Percentiles rank a stretch among this genome's conserved stretches.
These are phyloP conservation scores for Staurois parvus DNA, from an alignment of 2,797 vertebrate species.

Conservation along the genomic window DNA sequence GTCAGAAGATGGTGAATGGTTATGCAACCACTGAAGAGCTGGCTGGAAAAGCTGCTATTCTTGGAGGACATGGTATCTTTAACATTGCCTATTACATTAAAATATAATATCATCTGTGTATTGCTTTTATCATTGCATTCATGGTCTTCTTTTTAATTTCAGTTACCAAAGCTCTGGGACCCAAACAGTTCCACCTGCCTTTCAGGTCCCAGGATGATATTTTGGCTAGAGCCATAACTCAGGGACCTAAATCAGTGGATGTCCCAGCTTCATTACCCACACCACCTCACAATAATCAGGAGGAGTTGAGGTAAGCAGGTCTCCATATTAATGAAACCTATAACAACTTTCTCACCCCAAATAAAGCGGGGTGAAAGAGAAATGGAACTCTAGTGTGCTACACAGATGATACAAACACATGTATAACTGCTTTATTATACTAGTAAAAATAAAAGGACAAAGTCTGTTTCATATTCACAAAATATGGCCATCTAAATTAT, in stretches of 20 bases:
- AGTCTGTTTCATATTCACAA: too few species aligned
- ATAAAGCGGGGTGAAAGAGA: too few species aligned
- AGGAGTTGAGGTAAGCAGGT: constrained; percentile 88
- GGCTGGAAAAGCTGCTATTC: constrained; percentile 88
- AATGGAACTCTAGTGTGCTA: too few species aligned
- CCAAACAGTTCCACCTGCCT: constrained; percentile 90
- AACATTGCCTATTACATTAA: accelerated
- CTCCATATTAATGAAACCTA: background rate
- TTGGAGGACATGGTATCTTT: constrained; percentile 80
- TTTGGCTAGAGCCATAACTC: constrained; percentile 89
- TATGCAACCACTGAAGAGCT: constrained; percentile 97
- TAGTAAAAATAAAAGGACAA: too few species aligned
- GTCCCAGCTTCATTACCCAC: constrained; percentile 97
- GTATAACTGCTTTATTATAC: too few species aligned
- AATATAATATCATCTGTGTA: background rate
- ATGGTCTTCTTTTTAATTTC: constrained; percentile 57
- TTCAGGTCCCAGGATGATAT: constrained; percentile 94
- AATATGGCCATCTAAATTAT: too few species aligned
- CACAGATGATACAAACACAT: too few species aligned
- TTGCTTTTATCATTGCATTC: background rate
- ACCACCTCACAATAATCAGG: constrained; percentile 97
- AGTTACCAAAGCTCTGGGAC: constrained; percentile 92
- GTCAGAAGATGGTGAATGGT: constrained; percentile 97
- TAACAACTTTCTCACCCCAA: too few species aligned
- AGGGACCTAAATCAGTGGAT: constrained; percentile 96